Evolutionary conservation across 2,797 vertebrate genomes (phyloP).

Genomic region (Lepilemur septentrionalis): DNA sequence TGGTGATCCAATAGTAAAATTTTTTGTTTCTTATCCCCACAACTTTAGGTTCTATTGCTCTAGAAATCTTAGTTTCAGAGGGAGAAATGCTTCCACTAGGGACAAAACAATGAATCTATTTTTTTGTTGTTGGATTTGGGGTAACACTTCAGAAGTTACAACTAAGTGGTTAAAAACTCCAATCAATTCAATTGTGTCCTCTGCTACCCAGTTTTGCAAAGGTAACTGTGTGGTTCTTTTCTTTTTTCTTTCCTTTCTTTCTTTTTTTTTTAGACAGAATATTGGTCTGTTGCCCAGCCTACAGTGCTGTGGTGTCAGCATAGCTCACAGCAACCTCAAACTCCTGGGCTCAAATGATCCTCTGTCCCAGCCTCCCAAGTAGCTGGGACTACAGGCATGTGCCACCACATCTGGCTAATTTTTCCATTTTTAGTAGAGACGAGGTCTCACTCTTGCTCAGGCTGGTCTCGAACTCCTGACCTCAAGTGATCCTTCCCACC

Average conservation of each 20-base stretch:
- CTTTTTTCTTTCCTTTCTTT: background rate
- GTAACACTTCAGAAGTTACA: background rate
- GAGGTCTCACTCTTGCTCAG: too few relatives aligned
- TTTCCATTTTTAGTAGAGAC: too few relatives aligned
- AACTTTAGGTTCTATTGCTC: background rate
- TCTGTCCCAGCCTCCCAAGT: too few relatives aligned
- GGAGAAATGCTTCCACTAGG: background rate
- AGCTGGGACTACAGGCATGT: too few relatives aligned
- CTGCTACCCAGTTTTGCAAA: background rate
- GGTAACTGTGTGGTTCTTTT: background rate
- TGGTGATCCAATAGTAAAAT: background rate
- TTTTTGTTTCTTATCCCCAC: background rate
- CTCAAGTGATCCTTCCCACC: too few relatives aligned
- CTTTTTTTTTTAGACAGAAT: too few relatives aligned
- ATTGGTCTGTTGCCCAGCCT: too few relatives aligned
- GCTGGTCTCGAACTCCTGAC: too few relatives aligned
- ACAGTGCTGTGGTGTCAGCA: too few relatives aligned
- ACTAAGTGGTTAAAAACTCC: background rate
- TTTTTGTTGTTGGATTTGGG: background rate
- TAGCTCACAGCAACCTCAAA: too few relatives aligned
- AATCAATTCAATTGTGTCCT: background rate
- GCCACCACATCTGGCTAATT: too few relatives aligned
- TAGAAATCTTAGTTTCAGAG: slow-evolving; percentile 10
- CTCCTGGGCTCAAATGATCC: too few relatives aligned
- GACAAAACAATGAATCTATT: background rate